Percentiles rank a stretch among this genome's conserved stretches.
phyloP scores from a whole-genome alignment of 2,888 invertebrate species.

The Neoitamus cyanurus region DNA sequence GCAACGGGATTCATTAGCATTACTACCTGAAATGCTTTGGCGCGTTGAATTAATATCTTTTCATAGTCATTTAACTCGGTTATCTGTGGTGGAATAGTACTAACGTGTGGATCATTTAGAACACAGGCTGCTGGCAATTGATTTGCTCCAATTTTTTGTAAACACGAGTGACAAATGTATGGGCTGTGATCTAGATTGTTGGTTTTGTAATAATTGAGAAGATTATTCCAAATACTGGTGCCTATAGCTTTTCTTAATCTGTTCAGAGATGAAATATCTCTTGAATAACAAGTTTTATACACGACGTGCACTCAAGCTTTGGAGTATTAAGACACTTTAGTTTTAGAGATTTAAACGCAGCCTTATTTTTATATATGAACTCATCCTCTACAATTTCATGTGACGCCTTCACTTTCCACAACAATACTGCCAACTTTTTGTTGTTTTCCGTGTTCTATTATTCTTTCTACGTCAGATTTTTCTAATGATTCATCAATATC shows the following conservation, averaged over 20 bases:
- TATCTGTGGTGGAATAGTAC: conserved; percentile 52
- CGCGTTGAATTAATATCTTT: conserved; percentile 52
- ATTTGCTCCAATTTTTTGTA: conserved; percentile 53
- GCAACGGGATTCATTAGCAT: conserved; percentile 57
- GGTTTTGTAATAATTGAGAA: neutral
- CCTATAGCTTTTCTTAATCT: neutral
- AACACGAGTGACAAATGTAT: conserved; percentile 48
- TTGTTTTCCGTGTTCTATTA: neutral
- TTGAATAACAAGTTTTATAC: neutral
- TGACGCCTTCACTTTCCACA: neutral
- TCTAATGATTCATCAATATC: too few relatives aligned
- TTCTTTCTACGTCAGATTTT: neutral
- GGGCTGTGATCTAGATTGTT: neutral
- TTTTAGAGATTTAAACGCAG: neutral
- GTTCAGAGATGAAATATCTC: neutral
- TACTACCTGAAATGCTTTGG: conserved; percentile 61
- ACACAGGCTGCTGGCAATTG: conserved; percentile 55
- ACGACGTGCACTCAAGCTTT: neutral
- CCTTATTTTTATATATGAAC: neutral
- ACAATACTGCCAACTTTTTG: neutral
- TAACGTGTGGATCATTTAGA: conserved; percentile 54
- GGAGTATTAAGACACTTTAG: neutral
- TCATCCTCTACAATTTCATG: neutral
- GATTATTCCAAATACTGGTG: neutral
- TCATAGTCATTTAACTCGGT: conserved; percentile 54